These are phyloP conservation scores for Hypomecis atomaria DNA, from an alignment of 2,888 invertebrate genomes.

Conservation along the genomic window DNA sequence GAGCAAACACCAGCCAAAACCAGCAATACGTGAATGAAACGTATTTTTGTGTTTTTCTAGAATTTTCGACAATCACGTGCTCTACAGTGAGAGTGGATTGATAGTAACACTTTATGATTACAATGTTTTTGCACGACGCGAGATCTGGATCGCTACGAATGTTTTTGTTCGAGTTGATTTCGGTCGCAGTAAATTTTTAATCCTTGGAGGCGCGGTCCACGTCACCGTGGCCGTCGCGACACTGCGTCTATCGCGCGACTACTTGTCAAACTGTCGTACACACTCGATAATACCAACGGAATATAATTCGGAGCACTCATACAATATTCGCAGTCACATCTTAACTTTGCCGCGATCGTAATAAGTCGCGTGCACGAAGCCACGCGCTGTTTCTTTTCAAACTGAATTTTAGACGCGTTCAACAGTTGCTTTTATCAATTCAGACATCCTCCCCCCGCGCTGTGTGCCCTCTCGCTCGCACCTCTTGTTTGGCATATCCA, in stretches of 20 bases:
- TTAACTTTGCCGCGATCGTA: conserved; percentile 68
- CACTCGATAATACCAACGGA: conserved; percentile 58
- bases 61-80: conserved; percentile 77
- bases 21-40: conserved; percentile 56
- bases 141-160: conserved; percentile 65
- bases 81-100: conserved; percentile 56
- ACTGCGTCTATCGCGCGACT: conserved; percentile 54
- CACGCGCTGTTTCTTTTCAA: conserved; percentile 67
- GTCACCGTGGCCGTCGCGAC: conserved; percentile 68
- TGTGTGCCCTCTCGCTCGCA: conserved; percentile 63
- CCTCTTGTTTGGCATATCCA: conserved; percentile 49
- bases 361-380: conserved; percentile 57
- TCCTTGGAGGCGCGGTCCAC: conserved; percentile 76
- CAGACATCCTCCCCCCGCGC: conserved; percentile 71
- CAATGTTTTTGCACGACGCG: conserved; percentile 58
- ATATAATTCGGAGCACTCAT: conserved; percentile 68
- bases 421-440: conserved; percentile 83
- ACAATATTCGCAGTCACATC: conserved; percentile 74
- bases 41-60: conserved; percentile 68
- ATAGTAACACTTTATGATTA: conserved; percentile 65
- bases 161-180: conserved; percentile 71
- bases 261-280: conserved; percentile 52
- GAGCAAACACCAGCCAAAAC: conserved; percentile 67
- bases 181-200: conserved; percentile 78
- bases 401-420: conserved; percentile 79